Percentiles rank a stretch among this genome's conserved stretches.
Conservation (phyloP, 2,888 invertebrate species). For the Fissipunctia ypsillon region DNA sequence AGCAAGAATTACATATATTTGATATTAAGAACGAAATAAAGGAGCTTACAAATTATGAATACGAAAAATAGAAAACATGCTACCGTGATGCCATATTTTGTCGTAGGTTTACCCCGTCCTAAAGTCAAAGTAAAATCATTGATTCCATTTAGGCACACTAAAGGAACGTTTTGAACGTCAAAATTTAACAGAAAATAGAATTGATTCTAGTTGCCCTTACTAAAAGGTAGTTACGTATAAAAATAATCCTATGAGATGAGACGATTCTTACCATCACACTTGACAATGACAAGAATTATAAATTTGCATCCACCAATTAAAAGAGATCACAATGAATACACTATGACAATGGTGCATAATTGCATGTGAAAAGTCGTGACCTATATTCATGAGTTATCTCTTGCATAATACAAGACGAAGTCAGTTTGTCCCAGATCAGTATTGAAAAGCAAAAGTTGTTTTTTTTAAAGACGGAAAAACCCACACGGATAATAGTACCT, state of each 20-base stretch:
- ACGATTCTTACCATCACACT: background rate
- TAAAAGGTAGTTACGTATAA: background rate
- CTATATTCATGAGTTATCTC: background rate
- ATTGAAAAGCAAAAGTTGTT: constrained; percentile 19
- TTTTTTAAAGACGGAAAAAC: constrained; percentile 10
- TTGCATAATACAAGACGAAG: background rate
- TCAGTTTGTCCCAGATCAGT: background rate
- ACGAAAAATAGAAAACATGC: background rate
- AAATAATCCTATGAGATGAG: background rate
- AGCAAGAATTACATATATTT: background rate
- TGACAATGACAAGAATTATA: background rate
- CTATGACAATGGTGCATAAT: constrained; percentile 22
- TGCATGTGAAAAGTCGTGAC: background rate
- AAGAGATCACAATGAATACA: background rate
- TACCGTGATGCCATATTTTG: background rate
- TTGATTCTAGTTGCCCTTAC: background rate
- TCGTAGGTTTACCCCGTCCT: background rate
- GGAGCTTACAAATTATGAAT: background rate
- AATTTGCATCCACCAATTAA: constrained; percentile 4
- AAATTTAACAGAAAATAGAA: background rate
- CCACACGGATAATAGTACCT: background rate
- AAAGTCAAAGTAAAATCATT: background rate
- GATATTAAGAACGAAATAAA: background rate
- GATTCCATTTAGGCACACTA: too few species aligned
- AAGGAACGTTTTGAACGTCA: too few species aligned